phyloP scores from a whole-genome alignment of 2,113 vertebrate genomes.

The Microtus pennsylvanicus region DNA sequence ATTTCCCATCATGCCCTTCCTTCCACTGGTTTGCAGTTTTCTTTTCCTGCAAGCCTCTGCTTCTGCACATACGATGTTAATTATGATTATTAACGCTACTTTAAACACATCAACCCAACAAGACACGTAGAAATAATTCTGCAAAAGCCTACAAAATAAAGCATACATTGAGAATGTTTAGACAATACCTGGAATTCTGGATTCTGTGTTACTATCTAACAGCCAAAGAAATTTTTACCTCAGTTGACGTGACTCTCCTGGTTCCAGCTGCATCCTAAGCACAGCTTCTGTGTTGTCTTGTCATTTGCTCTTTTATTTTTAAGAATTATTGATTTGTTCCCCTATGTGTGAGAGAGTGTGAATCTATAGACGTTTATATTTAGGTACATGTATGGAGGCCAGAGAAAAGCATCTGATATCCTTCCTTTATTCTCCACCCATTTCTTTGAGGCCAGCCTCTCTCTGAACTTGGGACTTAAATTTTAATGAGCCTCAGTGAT shows the following conservation, averaged over 20 bases:
- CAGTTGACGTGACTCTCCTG: conserved; percentile 92
- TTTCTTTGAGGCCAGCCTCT: background rate
- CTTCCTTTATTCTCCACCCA: background rate
- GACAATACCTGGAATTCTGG: background rate
- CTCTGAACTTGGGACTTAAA: background rate
- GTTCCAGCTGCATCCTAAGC: conserved; percentile 94
- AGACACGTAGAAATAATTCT: conserved; percentile 86
- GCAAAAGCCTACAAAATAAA: conserved; percentile 84
- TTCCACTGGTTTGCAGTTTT: background rate
- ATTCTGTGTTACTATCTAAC: conserved; percentile 89
- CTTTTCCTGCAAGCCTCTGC: background rate
- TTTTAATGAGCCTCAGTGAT: background rate
- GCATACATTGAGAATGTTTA: conserved; percentile 20
- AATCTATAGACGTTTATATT: background rate
- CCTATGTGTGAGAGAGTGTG: background rate
- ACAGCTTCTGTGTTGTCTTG: conserved; percentile 95
- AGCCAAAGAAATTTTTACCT: conserved; percentile 96
- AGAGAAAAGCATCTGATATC: background rate
- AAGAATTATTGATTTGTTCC: background rate
- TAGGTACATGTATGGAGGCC: no score
- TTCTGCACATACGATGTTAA: background rate
- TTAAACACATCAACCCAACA: conserved; percentile 82
- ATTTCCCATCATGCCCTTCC: background rate
- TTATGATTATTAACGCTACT: conserved; percentile 73
- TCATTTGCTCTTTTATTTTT: conserved; percentile 91